These are phyloP conservation scores for Brassicogethes aeneus DNA, from an alignment of 2,888 invertebrate genomes.

Conservation along the genomic window DNA sequence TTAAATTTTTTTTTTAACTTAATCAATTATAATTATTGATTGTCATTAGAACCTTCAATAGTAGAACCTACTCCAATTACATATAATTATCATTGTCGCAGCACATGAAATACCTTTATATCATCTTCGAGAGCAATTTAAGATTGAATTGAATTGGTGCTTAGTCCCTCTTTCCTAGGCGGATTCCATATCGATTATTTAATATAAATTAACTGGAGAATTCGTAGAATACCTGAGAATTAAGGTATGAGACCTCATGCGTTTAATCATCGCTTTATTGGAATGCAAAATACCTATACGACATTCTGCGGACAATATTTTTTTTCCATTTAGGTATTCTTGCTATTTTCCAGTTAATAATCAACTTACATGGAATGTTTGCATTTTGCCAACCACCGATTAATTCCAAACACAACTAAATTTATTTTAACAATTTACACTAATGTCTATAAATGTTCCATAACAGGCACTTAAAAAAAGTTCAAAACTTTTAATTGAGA, in stretches of 20 bases:
- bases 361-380: background rate
- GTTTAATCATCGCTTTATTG: background rate
- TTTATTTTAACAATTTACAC: too few relatives aligned
- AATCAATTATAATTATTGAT: too few relatives aligned
- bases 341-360: background rate
- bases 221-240: constrained; percentile 16
- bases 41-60: too few relatives aligned
- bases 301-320: background rate
- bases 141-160: constrained; percentile 10
- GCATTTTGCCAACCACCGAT: too few relatives aligned
- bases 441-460: too few relatives aligned
- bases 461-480: too few relatives aligned
- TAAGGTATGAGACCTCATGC: constrained; percentile 9
- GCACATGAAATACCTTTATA: constrained; percentile 25
- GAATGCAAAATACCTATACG: background rate
- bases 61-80: too few relatives aligned
- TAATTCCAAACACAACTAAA: too few relatives aligned
- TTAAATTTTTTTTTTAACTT: too few relatives aligned
- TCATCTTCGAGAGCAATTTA: constrained; percentile 21
- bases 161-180: constrained; percentile 12
- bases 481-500: too few relatives aligned
- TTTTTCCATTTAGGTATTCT: background rate
- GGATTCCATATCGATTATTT: constrained; percentile 23
- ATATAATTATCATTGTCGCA: too few relatives aligned
- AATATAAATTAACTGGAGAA: constrained; percentile 20